Conservation (phyloP, 2,797 vertebrate genomes). For the Melanotaenia boesemani region DNA sequence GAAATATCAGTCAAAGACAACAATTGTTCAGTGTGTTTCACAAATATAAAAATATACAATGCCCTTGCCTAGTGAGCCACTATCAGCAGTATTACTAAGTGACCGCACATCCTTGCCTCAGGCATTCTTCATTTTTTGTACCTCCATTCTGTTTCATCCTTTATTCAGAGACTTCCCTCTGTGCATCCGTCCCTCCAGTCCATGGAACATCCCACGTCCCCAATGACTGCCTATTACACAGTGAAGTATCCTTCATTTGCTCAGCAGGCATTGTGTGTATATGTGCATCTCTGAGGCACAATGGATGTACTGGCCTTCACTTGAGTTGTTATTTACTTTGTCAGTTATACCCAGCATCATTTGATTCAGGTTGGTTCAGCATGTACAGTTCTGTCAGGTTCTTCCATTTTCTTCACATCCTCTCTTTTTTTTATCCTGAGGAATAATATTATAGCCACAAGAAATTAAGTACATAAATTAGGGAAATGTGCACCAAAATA, state of each 20-base stretch:
- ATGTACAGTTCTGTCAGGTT: slow-evolving; percentile 7
- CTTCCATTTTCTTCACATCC: not conserved
- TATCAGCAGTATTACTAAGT: slow-evolving; percentile 29
- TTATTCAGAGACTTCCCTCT: slow-evolving; percentile 60
- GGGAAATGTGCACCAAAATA: no score
- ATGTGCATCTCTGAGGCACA: slow-evolving; percentile 21
- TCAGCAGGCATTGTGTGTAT: slow-evolving; percentile 11
- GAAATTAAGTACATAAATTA: no score
- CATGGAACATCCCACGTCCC: slow-evolving; percentile 30
- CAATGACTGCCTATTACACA: slow-evolving; percentile 25
- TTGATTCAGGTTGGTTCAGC: not conserved
- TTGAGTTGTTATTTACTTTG: slow-evolving; percentile 8
- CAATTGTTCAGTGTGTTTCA: slow-evolving; percentile 4
- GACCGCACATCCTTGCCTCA: slow-evolving; percentile 35
- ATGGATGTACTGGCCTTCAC: slow-evolving; percentile 45
- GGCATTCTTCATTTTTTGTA: slow-evolving; percentile 36
- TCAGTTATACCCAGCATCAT: not conserved
- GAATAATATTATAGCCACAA: no score
- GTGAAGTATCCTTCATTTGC: slow-evolving; percentile 30
- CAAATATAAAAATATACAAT: slow-evolving; percentile 10
- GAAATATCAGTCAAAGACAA: not conserved
- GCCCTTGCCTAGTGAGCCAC: slow-evolving; percentile 14
- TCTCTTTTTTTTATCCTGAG: not conserved
- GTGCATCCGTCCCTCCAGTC: slow-evolving; percentile 27
- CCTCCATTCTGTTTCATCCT: slow-evolving; percentile 44